These are phyloP conservation scores for Symphodus melops DNA, from an alignment of 2,113 vertebrate species.

Conservation along the genomic window DNA sequence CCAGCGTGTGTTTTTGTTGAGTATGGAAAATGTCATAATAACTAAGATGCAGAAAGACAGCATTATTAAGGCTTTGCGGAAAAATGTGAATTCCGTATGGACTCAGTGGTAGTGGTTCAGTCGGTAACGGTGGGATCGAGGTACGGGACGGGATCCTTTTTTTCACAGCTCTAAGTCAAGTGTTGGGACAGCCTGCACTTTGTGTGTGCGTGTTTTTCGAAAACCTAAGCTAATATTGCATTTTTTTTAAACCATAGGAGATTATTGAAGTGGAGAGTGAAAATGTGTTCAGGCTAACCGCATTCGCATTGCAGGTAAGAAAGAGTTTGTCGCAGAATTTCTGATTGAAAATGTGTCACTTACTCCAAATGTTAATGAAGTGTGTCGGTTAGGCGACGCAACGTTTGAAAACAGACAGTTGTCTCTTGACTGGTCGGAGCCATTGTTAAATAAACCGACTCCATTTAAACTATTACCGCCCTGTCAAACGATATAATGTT, in stretches of 20 bases:
- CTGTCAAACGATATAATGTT: background rate
- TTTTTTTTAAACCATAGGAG: slow-evolving; percentile 82
- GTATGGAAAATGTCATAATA: background rate
- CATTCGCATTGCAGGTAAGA: slow-evolving; percentile 94
- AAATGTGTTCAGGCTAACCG: slow-evolving; percentile 92
- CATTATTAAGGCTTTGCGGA: background rate
- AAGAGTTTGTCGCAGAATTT: slow-evolving; percentile 45
- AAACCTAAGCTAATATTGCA: slow-evolving; percentile 9
- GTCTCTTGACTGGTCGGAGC: background rate
- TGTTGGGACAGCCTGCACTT: slow-evolving; percentile 49
- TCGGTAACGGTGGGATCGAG: slow-evolving; percentile 81
- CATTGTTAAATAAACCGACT: slow-evolving; percentile 3
- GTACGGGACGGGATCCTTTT: slow-evolving; percentile 73
- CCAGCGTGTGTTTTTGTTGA: background rate
- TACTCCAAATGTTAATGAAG: slow-evolving; percentile 32
- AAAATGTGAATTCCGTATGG: slow-evolving; percentile 10
- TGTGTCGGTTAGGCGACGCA: slow-evolving; percentile 21
- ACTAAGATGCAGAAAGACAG: accelerated
- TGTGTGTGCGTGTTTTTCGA: background rate
- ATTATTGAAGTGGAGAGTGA: slow-evolving; percentile 92
- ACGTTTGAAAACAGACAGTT: slow-evolving; percentile 56
- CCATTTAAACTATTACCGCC: background rate
- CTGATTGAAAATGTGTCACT: slow-evolving; percentile 24
- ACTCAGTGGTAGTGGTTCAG: slow-evolving; percentile 77
- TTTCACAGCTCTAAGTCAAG: slow-evolving; percentile 64